These are phyloP conservation scores for Lates calcarifer DNA, from an alignment of 2,113 vertebrate genomes.

Conservation along the genomic window DNA sequence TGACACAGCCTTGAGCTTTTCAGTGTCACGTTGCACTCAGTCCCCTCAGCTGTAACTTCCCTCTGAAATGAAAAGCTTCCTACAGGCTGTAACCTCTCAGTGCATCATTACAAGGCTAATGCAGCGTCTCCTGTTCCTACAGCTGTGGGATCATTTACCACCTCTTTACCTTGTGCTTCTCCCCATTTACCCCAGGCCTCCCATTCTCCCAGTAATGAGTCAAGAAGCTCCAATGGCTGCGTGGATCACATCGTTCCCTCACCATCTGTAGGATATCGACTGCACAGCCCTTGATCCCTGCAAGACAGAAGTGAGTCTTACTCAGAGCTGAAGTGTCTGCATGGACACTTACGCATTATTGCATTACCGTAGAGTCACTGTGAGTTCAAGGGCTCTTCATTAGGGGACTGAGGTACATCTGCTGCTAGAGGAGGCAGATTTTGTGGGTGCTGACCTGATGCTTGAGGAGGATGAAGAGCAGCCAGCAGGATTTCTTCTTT, in stretches of 20 bases:
- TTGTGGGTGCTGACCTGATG: slow-evolving; percentile 1
- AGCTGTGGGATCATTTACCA: slow-evolving; percentile 71
- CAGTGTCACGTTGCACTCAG: background rate
- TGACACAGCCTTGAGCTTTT: slow-evolving; percentile 32
- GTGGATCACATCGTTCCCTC: slow-evolving; percentile 40
- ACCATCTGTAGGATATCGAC: slow-evolving; percentile 60
- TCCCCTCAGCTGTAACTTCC: slow-evolving; percentile 21
- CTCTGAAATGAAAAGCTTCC: slow-evolving; percentile 40
- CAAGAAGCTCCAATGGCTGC: slow-evolving; percentile 36
- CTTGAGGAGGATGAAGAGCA: background rate
- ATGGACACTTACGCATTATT: slow-evolving; percentile 34
- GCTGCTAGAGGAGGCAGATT: background rate
- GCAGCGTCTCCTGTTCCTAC: slow-evolving; percentile 72
- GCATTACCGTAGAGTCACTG: slow-evolving; percentile 53
- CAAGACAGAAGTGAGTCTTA: slow-evolving; percentile 44
- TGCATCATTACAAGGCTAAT: slow-evolving; percentile 75
- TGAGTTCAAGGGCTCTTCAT: slow-evolving; percentile 61
- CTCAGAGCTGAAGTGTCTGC: slow-evolving; percentile 51
- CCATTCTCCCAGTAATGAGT: slow-evolving; percentile 64
- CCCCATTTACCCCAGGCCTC: slow-evolving; percentile 62
- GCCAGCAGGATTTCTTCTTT: background rate
- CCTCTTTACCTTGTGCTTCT: slow-evolving; percentile 65
- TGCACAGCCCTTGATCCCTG: slow-evolving; percentile 43
- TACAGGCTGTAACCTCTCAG: slow-evolving; percentile 33
- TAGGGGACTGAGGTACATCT: slow-evolving; percentile 23